Percentiles rank a stretch among this genome's conserved stretches.
Evolutionary conservation across 2,888 invertebrate genomes (phyloP).

Genomic region (Eremobia ochroleuca): DNA sequence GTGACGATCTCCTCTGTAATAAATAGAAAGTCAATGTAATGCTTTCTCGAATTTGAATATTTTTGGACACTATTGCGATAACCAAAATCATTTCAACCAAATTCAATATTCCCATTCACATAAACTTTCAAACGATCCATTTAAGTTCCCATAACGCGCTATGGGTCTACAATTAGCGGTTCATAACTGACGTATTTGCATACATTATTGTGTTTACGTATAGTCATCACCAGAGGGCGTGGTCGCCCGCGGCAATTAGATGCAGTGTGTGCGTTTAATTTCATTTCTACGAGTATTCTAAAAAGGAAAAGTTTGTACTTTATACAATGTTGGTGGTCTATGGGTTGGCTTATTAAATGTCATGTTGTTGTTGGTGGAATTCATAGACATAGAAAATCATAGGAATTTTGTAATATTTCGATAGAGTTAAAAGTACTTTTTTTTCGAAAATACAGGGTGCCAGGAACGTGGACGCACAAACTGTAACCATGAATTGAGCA

Average conservation of each 20-base stretch:
- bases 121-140: slow-evolving; percentile 28
- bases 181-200: slow-evolving; percentile 71
- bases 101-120: slow-evolving; percentile 14
- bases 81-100: background rate
- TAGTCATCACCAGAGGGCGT: slow-evolving; percentile 68
- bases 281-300: slow-evolving; percentile 49
- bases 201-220: slow-evolving; percentile 68
- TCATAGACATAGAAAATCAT: too few relatives aligned
- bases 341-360: slow-evolving; percentile 21
- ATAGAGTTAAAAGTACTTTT: background rate
- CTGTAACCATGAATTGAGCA: too few relatives aligned
- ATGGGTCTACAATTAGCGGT: slow-evolving; percentile 58
- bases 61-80: background rate
- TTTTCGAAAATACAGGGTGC: background rate
- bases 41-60: background rate
- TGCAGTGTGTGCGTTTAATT: slow-evolving; percentile 67
- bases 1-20: background rate
- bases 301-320: slow-evolving; percentile 50
- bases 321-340: slow-evolving; percentile 73
- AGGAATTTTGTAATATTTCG: too few relatives aligned
- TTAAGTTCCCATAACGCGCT: slow-evolving; percentile 44
- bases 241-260: slow-evolving; percentile 75
- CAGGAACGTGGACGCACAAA: too few relatives aligned
- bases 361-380: background rate
- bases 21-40: background rate